Evolutionary conservation across 1,140 invertebrate species (phyloP).

Genomic region (Dendrolimus kikuchii): DNA sequence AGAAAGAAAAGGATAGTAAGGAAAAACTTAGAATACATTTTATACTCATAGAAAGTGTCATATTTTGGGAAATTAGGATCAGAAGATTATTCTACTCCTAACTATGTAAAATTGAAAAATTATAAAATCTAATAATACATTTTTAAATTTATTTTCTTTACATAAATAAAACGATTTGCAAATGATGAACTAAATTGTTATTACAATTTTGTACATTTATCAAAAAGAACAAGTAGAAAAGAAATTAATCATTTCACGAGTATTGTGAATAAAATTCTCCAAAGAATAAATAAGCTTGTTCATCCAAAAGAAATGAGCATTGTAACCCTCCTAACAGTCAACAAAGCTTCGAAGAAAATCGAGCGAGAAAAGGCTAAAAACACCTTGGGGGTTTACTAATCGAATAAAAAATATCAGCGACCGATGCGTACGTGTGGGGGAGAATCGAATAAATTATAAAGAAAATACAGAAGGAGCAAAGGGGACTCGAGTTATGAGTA

Average conservation of each 20-base stretch:
- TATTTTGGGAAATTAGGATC: no score
- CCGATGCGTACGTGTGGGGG: slow-evolving; percentile 68
- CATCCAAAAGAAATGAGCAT: slow-evolving; percentile 68
- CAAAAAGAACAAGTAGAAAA: no score
- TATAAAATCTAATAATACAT: no score
- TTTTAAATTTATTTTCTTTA: no score
- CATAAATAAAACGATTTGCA: no score
- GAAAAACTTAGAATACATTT: no score
- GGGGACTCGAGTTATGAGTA: slow-evolving; percentile 52
- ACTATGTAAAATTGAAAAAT: no score
- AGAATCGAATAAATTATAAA: slow-evolving; percentile 72
- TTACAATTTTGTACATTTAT: background rate
- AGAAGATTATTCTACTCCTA: no score
- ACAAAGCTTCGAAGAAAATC: slow-evolving; percentile 72
- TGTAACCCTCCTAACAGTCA: slow-evolving; percentile 64
- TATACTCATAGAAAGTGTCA: no score
- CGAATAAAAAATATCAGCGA: slow-evolving; percentile 74
- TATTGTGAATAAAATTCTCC: slow-evolving; percentile 16
- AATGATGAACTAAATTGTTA: background rate
- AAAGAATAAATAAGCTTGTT: slow-evolving; percentile 60
- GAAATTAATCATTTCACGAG: no score
- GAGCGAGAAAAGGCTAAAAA: slow-evolving; percentile 73
- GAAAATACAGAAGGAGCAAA: slow-evolving; percentile 62
- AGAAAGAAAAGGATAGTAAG: no score
- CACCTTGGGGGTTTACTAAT: slow-evolving; percentile 74